These are phyloP conservation scores for Babylonia areolata DNA, from an alignment of 1,140 invertebrate species.

Conservation along the genomic window DNA sequence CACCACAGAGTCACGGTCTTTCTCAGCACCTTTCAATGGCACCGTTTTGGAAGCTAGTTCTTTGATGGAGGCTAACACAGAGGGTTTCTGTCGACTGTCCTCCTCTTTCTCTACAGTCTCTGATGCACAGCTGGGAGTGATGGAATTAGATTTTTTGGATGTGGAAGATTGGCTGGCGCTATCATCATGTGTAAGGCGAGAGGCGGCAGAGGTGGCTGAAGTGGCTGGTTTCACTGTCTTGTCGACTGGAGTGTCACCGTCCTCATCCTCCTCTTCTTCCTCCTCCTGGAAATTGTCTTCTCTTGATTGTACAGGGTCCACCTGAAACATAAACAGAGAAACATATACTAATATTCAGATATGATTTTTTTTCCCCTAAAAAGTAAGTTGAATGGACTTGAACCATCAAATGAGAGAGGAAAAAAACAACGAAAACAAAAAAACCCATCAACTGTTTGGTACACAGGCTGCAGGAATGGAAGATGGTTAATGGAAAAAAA, in stretches of 20 bases:
- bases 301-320: constrained; percentile 21
- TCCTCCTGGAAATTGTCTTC: constrained; percentile 57
- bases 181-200: background rate
- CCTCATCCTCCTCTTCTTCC: constrained; percentile 49
- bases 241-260: constrained; percentile 33
- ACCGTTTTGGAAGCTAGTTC: background rate
- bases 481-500: no score
- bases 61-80: background rate
- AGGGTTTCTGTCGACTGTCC: background rate
- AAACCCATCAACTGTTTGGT: no score
- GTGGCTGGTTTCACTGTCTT: background rate
- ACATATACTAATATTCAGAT: background rate
- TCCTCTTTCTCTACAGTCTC: background rate
- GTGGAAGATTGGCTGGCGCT: no score
- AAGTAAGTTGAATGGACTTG: no score
- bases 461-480: no score
- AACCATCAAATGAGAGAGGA: no score
- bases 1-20: background rate
- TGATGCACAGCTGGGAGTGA: background rate
- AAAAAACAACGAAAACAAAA: no score
- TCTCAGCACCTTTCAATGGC: background rate
- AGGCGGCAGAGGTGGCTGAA: background rate
- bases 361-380: no score
- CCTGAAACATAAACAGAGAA: constrained; percentile 5
- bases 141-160: background rate